Evolutionary conservation across 1,140 invertebrate genomes (phyloP).

Genomic region (Hermetia illucens): DNA sequence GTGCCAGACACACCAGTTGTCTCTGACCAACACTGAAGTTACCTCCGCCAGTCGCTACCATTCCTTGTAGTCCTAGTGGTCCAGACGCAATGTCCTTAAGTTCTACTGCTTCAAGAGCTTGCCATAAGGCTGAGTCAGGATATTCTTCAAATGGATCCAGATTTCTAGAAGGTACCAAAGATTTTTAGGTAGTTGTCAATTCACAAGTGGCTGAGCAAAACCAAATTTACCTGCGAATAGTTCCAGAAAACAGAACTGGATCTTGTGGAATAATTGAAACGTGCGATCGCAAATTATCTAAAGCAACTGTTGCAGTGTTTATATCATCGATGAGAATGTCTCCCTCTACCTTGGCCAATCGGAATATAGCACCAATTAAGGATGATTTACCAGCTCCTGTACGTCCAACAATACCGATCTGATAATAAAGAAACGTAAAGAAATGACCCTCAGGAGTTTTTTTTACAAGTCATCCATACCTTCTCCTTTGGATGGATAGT

Average conservation of each 20-base stretch:
- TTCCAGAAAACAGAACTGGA: conserved; percentile 44
- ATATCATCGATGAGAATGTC: too few relatives aligned
- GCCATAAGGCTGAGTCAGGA: conserved; percentile 46
- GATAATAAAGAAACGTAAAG: too few relatives aligned
- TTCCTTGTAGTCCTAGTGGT: conserved; percentile 34
- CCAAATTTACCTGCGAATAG: conserved; percentile 10
- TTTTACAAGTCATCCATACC: conserved; percentile 50
- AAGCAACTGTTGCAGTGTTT: background rate
- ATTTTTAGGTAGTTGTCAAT: conserved; percentile 32
- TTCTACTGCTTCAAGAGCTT: conserved; percentile 41
- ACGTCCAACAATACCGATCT: conserved; percentile 48
- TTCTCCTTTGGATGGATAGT: conserved; percentile 52
- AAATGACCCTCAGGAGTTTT: conserved; percentile 43
- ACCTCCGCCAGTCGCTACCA: conserved; percentile 40
- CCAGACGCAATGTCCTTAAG: conserved; percentile 32
- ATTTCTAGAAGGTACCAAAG: conserved; percentile 37
- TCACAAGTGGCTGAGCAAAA: background rate
- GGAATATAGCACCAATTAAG: conserved; percentile 46
- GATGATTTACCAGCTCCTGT: conserved; percentile 71
- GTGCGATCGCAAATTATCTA: conserved; percentile 37
- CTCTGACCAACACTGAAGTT: conserved; percentile 56
- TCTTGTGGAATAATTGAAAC: conserved; percentile 50
- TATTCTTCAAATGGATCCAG: conserved; percentile 46
- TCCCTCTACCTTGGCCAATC: conserved; percentile 31
- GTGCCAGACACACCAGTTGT: conserved; percentile 48